Conservation (phyloP, 2,888 invertebrate species). For the Trachelus stipa region DNA sequence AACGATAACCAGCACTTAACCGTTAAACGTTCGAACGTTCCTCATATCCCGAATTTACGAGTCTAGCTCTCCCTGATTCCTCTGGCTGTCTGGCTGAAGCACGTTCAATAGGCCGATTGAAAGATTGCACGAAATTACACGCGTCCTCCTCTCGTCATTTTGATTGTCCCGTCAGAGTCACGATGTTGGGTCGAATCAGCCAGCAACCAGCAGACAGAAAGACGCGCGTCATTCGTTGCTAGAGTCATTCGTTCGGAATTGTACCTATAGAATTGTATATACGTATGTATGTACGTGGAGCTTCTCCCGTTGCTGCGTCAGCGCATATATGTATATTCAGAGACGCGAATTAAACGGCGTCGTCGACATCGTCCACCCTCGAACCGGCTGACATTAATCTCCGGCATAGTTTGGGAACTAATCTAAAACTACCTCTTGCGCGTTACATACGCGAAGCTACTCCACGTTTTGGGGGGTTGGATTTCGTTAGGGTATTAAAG, state of each 20-base stretch:
- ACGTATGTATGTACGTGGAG: neutral
- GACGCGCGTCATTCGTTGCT: neutral
- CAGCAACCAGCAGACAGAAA: neutral
- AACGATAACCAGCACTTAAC: slow-evolving; percentile 33
- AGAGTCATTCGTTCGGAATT: neutral
- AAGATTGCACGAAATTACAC: slow-evolving; percentile 39
- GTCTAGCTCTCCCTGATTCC: slow-evolving; percentile 2
- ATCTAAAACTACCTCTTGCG: slow-evolving; percentile 29
- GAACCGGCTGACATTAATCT: slow-evolving; percentile 32
- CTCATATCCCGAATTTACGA: slow-evolving; percentile 20
- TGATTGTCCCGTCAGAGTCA: neutral
- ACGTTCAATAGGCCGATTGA: slow-evolving; percentile 30
- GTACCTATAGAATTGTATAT: neutral
- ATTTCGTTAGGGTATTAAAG: neutral
- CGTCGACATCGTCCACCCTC: slow-evolving; percentile 13
- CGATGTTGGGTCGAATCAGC: neutral
- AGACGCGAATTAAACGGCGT: neutral
- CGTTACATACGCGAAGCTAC: neutral
- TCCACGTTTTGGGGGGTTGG: neutral
- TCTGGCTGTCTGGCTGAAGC: neutral
- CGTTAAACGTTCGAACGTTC: neutral
- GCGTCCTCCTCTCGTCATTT: neutral
- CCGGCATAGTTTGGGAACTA: slow-evolving; percentile 33
- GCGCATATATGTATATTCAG: neutral
- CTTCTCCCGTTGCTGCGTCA: neutral